Base-by-base conservation (phyloP, 2,888 invertebrate genomes). In the Drosophila melanocephala region DNA sequence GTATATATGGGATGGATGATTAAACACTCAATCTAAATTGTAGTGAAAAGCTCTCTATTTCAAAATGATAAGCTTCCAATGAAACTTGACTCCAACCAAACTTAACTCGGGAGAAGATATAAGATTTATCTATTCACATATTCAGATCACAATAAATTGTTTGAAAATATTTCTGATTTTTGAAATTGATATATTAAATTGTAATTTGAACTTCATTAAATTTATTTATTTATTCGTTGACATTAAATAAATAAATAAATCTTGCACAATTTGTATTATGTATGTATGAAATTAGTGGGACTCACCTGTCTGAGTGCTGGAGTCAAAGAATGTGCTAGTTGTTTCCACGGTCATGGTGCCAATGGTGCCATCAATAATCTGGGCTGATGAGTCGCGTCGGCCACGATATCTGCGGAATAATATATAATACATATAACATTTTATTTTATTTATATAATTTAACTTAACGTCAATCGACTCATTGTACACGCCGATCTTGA, bases 331-430 rank as follows among this genome's bases (percentile, higher is more conserved):
- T 1, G 97, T 97, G 94, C 97, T 97, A 6, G 97, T 97, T 5
- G 98, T 98, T 93, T 98, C 98, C 33, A 98, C 97, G 0, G 97
- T 97, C 98, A 98, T 98, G 44, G 97, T 97, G 37, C 97, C 97
- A 80, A 98, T 96, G 33, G 98, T 98, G 22, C 98, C 98, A 91
- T 98, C 98, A 64, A 97, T 96, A 90, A 98, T 98, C 94, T 98
- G 98, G 0, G 97, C 97, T 53, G 97, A 96, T 2, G 98, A 98
- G 92, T 98, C 98, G 92, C 95, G 90, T 53, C 94, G 86, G 16
- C 94, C 94, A 2, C 94, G 93, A 77, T 93, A 94, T 3, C 94
- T 93, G 67, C 3, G 55, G 39, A 12, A 14, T 35, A 16, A 35
- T 5, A 35, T 14, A 35, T 14, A 14, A 35, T 7, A 30, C 7